Base-by-base conservation (phyloP, 2,888 invertebrate species). In the Clusia tigrina region DNA sequence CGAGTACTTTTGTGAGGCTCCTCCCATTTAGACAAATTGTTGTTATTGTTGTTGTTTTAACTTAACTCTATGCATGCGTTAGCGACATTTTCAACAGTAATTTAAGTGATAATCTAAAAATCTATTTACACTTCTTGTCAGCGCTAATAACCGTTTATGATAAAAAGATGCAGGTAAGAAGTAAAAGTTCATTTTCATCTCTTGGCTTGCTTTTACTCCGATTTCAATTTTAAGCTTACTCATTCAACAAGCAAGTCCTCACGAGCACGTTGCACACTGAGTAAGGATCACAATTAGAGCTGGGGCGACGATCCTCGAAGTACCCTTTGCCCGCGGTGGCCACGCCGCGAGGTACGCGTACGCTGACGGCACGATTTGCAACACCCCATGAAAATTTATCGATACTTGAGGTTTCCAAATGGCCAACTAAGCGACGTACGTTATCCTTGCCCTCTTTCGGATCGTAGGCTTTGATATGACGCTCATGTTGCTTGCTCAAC, bases 401-500 rank as follows among this genome's bases (percentile, higher is more conserved):
- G 26, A 83, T 83, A 66, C 86, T 86, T 46, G 91, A 91, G 0
- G 93, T 93, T 79, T 94, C 93, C 78, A 91, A 89, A 60, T 84
- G 85, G 12, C 94, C 94, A 15, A 89, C 91, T 57, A 94, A 84
- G 52, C 94, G 87, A 60, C 91, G 86, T 72, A 88, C 89, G 82
- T 94, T 94, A 83, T 93, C 92, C 76, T 88, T 87, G 62, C 93
- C 93, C 71, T 89, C 88, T 42, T 89, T 86, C 0, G 92, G 91
- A 79, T 94, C 93, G 78, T 94, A 94, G 2, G 89, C 90, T 70
- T 87, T 86, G 71, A 95, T 92, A 81, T 94, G 94, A 62, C 89
- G 87, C 18, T 86, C 81, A 74, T 95, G 94, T 54, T 88, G 86
- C 69, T 89, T 88, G 55, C 90, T 88, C 65, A 95, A 83, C 75